Base-by-base conservation (phyloP, 1,140 invertebrate genomes). In the Ceratina japonica region DNA sequence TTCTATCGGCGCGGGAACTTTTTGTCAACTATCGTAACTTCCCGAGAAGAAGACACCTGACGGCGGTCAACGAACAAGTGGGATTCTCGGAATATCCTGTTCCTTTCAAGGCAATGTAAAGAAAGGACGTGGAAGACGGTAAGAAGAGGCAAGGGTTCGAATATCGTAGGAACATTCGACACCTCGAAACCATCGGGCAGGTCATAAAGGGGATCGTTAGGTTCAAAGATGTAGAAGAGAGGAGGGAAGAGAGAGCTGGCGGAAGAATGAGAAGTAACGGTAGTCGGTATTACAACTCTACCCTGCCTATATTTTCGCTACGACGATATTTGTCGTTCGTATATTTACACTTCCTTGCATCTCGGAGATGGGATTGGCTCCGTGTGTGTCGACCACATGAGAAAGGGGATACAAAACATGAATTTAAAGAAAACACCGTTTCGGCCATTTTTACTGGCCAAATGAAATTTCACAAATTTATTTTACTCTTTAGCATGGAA, bases 191-290 rank as follows among this genome's bases (percentile, higher is more conserved):
- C 56, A 24, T 75, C 69, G 16, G 63, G 51, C 75, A 73, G 56
- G 63, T 82, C 49, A 24, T 69, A 85, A 85, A 75, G 51, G 58
- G 68, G 71, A 85, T 79, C 75, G 68, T 79, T 75, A 58, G 52
- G 58, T 63, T 31, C 31, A 8, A 49, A 49, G 44, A 12, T 10
- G 56, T 37, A 66, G 75, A 79, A 51, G 76, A 74, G 16, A 15
- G 49, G 3, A 37, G 37, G 51, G n/a, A 61, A 79, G 71, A 73
- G 63, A 54, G 56, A 74, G 65, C 59, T 75, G 61, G 22, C 51
- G 59, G 74, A 86, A 80, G 73, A 77, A 86, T 24, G 75, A 84
- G 80, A 82, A 85, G 20, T 86, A 86, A 86, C 83, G 83, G 83
- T 86, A 85, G 84, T 83, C 77, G 69, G 71, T 85, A 84, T 85